Conservation (phyloP, 2,888 invertebrate species). For the Melinaea marsaeus region DNA sequence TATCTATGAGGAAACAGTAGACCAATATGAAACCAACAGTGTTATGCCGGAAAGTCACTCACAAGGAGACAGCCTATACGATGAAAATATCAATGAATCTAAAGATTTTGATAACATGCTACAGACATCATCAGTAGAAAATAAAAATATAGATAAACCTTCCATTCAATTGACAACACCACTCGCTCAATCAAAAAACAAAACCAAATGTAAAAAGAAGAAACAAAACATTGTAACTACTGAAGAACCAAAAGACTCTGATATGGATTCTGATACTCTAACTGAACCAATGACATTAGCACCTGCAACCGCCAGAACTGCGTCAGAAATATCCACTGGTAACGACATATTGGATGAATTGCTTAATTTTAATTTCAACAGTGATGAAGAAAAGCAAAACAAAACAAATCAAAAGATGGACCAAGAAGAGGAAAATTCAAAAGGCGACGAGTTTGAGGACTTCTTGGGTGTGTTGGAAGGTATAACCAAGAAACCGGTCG, state of each 20-base stretch:
- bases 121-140: constrained; percentile 40
- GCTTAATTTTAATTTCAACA: constrained; percentile 52
- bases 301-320: constrained; percentile 36
- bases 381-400: constrained; percentile 35
- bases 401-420: constrained; percentile 38
- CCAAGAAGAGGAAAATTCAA: constrained; percentile 48
- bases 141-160: constrained; percentile 42
- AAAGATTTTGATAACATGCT: constrained; percentile 58
- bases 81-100: constrained; percentile 41
- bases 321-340: constrained; percentile 42
- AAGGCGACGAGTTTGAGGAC: constrained; percentile 58
- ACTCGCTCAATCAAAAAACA: constrained; percentile 49
- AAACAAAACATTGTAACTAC: constrained; percentile 47
- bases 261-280: constrained; percentile 23
- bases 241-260: constrained; percentile 33
- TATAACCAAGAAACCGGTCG: constrained; percentile 43
- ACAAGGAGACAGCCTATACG: constrained; percentile 20
- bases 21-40: constrained; percentile 39
- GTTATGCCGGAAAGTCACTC: constrained; percentile 29
- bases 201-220: constrained; percentile 69
- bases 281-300: constrained; percentile 24
- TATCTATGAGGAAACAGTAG: constrained; percentile 37
- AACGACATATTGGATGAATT: constrained; percentile 56
- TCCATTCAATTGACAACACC: constrained; percentile 43
- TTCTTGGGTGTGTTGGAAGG: constrained; percentile 53